Evolutionary conservation across 2,888 invertebrate genomes (phyloP).

Genomic region (Habroteleia sp.): DNA sequence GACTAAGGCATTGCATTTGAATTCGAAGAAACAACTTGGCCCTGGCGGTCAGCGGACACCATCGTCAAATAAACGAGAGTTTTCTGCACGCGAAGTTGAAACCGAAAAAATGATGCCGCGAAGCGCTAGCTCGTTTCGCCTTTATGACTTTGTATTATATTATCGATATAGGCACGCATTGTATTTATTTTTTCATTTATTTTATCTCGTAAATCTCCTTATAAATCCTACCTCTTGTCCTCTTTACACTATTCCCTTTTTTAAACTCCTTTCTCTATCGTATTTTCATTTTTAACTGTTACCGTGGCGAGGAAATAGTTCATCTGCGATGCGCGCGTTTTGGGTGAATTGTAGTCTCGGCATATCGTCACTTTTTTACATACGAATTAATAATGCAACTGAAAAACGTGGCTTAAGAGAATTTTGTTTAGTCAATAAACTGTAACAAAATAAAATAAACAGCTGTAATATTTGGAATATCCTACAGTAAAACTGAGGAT

Average conservation of each 20-base stretch:
- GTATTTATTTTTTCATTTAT: conserved; percentile 78
- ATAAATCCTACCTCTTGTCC: conserved; percentile 68
- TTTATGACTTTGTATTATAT: conserved; percentile 75
- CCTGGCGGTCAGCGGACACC: conserved; percentile 39
- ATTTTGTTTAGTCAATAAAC: conserved; percentile 21
- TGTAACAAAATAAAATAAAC: conserved; percentile 15
- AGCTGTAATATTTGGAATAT: conserved; percentile 29
- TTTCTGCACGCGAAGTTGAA: conserved; percentile 44
- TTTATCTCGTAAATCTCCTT: conserved; percentile 70
- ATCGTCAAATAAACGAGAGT: conserved; percentile 60
- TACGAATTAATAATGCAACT: conserved; percentile 51
- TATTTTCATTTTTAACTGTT: conserved; percentile 10
- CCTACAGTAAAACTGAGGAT: conserved; percentile 52
- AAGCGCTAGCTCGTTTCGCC: conserved; percentile 53
- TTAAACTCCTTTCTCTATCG: conserved; percentile 1
- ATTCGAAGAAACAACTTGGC: conserved; percentile 1
- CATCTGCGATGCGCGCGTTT: not conserved
- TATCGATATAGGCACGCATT: conserved; percentile 75
- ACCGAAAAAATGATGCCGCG: conserved; percentile 21
- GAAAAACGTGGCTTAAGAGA: conserved; percentile 39
- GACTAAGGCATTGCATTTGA: not conserved
- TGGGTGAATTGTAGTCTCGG: not conserved
- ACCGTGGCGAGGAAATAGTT: conserved; percentile 8
- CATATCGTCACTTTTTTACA: conserved; percentile 52
- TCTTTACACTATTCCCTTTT: conserved; percentile 22